A percentile compares a stretch with the other conserved stretches of the same genome.
Conservation (phyloP, 2,888 invertebrate genomes). For the Hydropsyche betteni region DNA sequence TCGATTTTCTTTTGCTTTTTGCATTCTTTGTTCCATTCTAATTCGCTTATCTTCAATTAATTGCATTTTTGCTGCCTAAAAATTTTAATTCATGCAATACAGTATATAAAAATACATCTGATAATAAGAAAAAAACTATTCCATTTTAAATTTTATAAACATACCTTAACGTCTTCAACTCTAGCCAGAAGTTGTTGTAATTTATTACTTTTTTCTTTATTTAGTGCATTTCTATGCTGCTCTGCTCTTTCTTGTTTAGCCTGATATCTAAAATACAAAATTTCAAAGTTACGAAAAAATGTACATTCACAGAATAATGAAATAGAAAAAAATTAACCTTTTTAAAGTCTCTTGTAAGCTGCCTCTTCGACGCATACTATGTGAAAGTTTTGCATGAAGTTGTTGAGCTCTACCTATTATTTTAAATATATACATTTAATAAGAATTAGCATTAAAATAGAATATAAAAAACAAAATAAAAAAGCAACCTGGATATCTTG, state of each 20-base stretch:
- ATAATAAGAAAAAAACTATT: neutral
- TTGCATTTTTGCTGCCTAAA: conserved; percentile 80
- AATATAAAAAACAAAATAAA: neutral
- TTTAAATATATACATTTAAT: no score
- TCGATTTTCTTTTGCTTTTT: conserved; percentile 91
- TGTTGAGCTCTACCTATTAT: conserved; percentile 81
- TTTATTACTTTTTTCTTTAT: conserved; percentile 84
- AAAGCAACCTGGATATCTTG: conserved; percentile 82
- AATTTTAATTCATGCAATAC: neutral
- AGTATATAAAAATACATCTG: neutral
- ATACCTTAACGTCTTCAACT: conserved; percentile 80
- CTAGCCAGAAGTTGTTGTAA: conserved; percentile 86
- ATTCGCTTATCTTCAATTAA: conserved; percentile 83
- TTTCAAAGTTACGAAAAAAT: neutral
- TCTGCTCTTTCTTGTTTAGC: conserved; percentile 93
- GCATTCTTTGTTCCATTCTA: conserved; percentile 78
- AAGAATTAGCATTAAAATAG: neutral
- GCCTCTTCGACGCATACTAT: conserved; percentile 85
- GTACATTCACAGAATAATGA: conserved; percentile 8
- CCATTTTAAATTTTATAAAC: conserved; percentile 15
- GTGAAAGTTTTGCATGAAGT: conserved; percentile 92
- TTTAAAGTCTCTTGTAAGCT: conserved; percentile 84
- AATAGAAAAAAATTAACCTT: conserved; percentile 55
- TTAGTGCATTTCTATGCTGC: conserved; percentile 81
- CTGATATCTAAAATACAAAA: conserved; percentile 70